Base-by-base conservation (phyloP, 2,113 vertebrate species). In the Deroptyus accipitrinus region DNA sequence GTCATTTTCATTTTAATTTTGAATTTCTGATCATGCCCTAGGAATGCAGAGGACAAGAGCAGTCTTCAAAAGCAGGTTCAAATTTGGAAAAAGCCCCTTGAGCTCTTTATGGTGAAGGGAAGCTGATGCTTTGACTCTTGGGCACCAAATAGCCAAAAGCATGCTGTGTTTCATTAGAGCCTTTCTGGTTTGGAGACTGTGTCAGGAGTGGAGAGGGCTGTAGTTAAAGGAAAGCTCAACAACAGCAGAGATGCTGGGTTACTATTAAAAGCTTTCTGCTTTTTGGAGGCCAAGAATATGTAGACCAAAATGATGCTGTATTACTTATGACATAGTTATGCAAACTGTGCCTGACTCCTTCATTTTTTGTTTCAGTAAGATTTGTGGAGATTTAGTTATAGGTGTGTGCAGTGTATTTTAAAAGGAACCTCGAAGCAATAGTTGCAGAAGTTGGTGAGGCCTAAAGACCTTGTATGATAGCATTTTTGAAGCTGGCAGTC, bases 361-460 rank as follows among this genome's bases (percentile, higher is more conserved):
- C 11, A 41, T 48, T 44, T 9, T 3, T 13, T 1, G 2, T 1
- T 3, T 27, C 1, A 0, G 0, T 28, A 31, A 74, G 48, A 86
- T 68, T 2, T 11, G 9, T 27, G 31, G 64, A 31, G 30, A 14
- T 23, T 41, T 55, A 75, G 48, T 13, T 14, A 3, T 9, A 78
- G 5, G 3, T 67, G 15, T n/a, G 19, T 63, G 48, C 23, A 57
- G 3, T 41, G 3, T 55, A 4, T 68, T 61, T 19, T 73, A 31
- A 78, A 86, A 41, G 11, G 66, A 86, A 55, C 4, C 27, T 48
- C 70, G 18, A 63, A 86, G 39, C 30, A 64, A 25, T 41, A 41
- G 16, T 17, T 76, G 22, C 16, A 57, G 23, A 63, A 92, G 23
- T 77, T 59, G 35, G 6, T 77, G 13, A 17, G 44, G 19, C 55